phyloP scores from a whole-genome alignment of 1,140 invertebrate genomes.

The Tetramorium alpestre region DNA sequence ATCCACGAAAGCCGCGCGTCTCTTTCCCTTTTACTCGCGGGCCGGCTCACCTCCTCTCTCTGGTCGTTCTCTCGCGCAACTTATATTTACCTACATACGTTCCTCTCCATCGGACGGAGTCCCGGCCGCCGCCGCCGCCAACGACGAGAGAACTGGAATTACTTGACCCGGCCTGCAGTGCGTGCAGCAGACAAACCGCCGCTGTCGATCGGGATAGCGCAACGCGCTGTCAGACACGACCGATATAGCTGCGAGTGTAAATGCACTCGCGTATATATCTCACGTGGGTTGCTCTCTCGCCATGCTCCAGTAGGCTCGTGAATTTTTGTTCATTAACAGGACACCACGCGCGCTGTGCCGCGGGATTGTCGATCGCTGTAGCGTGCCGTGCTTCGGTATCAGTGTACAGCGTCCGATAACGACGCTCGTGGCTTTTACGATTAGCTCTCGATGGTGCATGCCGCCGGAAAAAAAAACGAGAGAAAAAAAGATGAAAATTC shows the following conservation, averaged over 20 bases:
- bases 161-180: conserved; percentile 50
- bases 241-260: conserved; percentile 30
- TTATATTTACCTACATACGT: conserved; percentile 56
- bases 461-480: not conserved
- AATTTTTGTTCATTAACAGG: conserved; percentile 73
- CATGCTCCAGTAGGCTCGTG: conserved; percentile 69
- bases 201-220: conserved; percentile 45
- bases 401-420: conserved; percentile 58
- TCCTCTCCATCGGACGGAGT: conserved; percentile 21
- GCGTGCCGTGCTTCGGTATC: not conserved
- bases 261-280: conserved; percentile 41
- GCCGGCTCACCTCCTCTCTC: not conserved
- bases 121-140: conserved; percentile 2
- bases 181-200: conserved; percentile 53
- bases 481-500: not conserved
- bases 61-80: conserved; percentile 46
- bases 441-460: not conserved
- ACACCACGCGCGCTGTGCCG: conserved; percentile 36
- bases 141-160: conserved; percentile 62
- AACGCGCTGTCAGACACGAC: not conserved
- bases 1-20: conserved; percentile 65
- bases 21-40: conserved; percentile 69
- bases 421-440: conserved; percentile 54
- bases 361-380: conserved; percentile 29
- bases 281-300: conserved; percentile 66